Base-by-base conservation (phyloP, 2,113 vertebrate genomes). In the Sigmodon hispidus region DNA sequence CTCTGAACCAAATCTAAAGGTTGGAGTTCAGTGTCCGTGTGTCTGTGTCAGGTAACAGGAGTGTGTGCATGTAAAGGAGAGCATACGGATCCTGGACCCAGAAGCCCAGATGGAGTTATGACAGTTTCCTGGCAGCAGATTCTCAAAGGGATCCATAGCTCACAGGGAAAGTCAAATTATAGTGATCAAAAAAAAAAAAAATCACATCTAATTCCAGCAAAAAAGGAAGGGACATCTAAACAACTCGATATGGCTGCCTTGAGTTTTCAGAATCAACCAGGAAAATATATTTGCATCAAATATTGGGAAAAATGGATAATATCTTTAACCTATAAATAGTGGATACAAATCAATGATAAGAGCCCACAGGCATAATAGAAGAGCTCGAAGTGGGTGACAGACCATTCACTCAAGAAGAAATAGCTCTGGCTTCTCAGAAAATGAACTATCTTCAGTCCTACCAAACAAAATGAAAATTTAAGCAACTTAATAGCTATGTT, bases 291-390 rank as follows among this genome's bases (percentile, higher is more conserved):
- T 92, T 96, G 40, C 36, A 61, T 67, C 65, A 89, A 90, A 81
- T 81, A 86, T 12, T 91, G 43, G 43, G 21, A 34, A 72, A 96
- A 92, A 72, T 72, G 43, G 63, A 89, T 97, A 79, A 87, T 89
- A 75, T 89, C 73, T 91, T 96, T 94, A 96, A 97, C 84, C 96
- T 87, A 84, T 89, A 95, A 96, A 95, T 55, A 97, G 43, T 48
- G 45, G 6, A 34, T 69, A 31, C 50, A 97, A 87, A 94, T 95
- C 94, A 95, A 94, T 91, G 95, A 65, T 55, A 89, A 96, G 95
- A 80, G 21, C 48, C 61, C 36, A 34, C 26, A 87, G 75, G 69
- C 84, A 93, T 70, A 73, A 65, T 73, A 83, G 36, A 87, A 91
- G 87, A 91, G 61, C 13, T 50, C 95, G 55, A 70, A 79, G 87